These are phyloP conservation scores for Cavia aperea DNA, from an alignment of 2,113 vertebrate genomes.

Conservation along the genomic window DNA sequence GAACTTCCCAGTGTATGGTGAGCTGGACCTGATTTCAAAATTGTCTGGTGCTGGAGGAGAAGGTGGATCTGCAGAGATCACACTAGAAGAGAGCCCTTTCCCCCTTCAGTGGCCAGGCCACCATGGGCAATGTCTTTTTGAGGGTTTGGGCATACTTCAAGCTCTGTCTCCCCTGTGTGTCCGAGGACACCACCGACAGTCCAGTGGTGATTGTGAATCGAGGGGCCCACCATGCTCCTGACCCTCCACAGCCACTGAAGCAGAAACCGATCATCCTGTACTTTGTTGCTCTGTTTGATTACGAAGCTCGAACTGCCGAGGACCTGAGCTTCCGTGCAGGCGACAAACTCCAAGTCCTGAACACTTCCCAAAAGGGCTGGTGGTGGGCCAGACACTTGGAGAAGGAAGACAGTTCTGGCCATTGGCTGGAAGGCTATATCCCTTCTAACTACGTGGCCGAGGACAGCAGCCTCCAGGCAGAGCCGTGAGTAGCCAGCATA, in stretches of 20 bases:
- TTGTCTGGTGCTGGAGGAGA: neutral
- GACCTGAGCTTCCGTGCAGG: conserved; percentile 88
- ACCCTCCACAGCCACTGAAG: neutral
- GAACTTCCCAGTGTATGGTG: neutral
- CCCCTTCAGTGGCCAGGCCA: neutral
- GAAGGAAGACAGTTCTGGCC: conserved; percentile 39
- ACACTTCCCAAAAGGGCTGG: conserved; percentile 82
- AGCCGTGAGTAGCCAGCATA: conserved; percentile 83
- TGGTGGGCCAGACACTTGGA: conserved; percentile 84
- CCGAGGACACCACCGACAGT: conserved; percentile 46
- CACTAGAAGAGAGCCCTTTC: conserved; percentile 15
- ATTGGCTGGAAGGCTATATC: conserved; percentile 82
- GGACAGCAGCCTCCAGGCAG: conserved; percentile 85
- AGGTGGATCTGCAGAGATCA: conserved; percentile 24
- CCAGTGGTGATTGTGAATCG: conserved; percentile 29
- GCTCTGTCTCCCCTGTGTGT: conserved; percentile 63
- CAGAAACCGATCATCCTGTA: neutral
- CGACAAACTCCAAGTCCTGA: conserved; percentile 83
- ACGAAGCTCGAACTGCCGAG: conserved; percentile 85
- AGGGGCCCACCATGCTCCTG: neutral
- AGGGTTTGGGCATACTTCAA: conserved; percentile 68
- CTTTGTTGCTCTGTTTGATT: conserved; percentile 89
- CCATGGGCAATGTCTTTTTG: conserved; percentile 74
- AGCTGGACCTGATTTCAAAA: conserved; percentile 15
- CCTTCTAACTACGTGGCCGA: conserved; percentile 92